phyloP scores from a whole-genome alignment of 2,797 vertebrate genomes.

The Allobates femoralis region DNA sequence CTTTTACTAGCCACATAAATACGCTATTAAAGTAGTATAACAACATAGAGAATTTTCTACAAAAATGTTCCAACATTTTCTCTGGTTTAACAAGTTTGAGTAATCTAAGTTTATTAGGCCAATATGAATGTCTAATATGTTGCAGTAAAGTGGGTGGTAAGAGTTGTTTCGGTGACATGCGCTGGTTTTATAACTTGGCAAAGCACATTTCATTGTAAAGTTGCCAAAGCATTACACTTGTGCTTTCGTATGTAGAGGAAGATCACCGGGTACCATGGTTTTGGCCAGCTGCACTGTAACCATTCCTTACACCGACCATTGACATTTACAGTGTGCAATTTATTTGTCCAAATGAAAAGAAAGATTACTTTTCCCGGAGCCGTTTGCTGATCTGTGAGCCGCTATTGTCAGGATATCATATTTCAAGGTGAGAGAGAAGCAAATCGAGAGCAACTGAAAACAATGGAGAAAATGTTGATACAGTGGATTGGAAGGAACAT shows the following conservation, averaged over 20 bases:
- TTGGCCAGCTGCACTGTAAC: neutral
- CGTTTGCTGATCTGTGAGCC: neutral
- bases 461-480: neutral
- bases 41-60: neutral
- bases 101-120: conserved; percentile 2
- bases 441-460: neutral
- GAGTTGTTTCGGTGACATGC: conserved; percentile 16
- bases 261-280: conserved; percentile 19
- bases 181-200: conserved; percentile 11
- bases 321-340: conserved; percentile 22
- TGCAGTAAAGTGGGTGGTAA: conserved; percentile 6
- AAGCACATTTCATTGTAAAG: neutral
- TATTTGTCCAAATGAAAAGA: neutral
- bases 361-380: neutral
- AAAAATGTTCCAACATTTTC: conserved; percentile 20
- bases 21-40: neutral
- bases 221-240: conserved; percentile 8
- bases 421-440: neutral
- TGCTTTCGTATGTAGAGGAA: conserved; percentile 1
- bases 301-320: conserved; percentile 23
- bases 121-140: conserved; percentile 28
- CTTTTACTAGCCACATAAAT: neutral
- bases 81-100: neutral
- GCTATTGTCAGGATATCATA: neutral
- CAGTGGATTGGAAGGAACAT: neutral